Conservation (phyloP, 1,140 invertebrate genomes). For the Pemphigus obesinymphae region DNA sequence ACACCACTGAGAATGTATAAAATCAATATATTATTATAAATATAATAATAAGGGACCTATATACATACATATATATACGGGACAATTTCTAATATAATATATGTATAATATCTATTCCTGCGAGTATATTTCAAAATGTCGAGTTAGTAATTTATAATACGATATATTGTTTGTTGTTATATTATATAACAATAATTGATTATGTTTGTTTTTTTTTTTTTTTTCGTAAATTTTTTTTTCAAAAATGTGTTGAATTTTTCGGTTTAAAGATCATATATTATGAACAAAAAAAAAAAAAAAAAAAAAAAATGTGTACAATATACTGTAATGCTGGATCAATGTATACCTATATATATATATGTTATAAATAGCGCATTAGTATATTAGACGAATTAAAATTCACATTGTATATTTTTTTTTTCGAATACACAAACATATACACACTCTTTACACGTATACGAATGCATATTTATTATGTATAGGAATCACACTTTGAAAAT, state of each 20-base stretch:
- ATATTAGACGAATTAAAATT: too few species aligned
- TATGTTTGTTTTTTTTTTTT: conserved; percentile 1
- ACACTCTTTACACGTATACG: too few species aligned
- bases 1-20: too few species aligned
- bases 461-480: too few species aligned
- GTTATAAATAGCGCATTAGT: conserved; percentile 2
- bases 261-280: neutral
- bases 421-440: too few species aligned
- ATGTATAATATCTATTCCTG: neutral
- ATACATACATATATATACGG: too few species aligned
- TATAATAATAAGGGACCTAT: too few species aligned
- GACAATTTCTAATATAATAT: too few species aligned
- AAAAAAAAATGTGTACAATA: neutral
- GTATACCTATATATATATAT: too few species aligned
- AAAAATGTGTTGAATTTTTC: neutral
- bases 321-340: neutral
- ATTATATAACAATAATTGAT: neutral
- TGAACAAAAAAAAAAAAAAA: neutral
- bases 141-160: neutral
- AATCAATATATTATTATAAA: too few species aligned
- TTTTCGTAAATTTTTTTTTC: neutral
- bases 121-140: neutral
- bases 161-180: neutral
- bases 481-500: too few species aligned
- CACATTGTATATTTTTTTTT: too few species aligned